Conservation (phyloP, 2,113 vertebrate genomes). For the Chionomys nivalis region DNA sequence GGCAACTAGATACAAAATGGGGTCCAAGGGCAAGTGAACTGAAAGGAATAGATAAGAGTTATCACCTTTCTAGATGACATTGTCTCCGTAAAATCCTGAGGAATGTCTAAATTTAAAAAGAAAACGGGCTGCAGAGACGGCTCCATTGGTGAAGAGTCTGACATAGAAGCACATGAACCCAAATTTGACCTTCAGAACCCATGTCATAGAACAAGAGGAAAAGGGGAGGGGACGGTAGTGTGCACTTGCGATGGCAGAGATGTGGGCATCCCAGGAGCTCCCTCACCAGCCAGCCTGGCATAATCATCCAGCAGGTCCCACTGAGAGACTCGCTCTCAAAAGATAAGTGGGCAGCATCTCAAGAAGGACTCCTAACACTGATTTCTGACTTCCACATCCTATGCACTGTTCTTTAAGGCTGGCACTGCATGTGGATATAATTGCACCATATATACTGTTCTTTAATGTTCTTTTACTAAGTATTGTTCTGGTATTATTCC, state of each 20-base stretch:
- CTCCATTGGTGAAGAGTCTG: too few species aligned
- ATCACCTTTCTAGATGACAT: not conserved
- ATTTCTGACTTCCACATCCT: not conserved
- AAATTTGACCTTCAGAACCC: not conserved
- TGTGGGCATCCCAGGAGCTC: not conserved
- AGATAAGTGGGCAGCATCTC: not conserved
- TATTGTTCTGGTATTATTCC: too few species aligned
- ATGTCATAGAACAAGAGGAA: not conserved
- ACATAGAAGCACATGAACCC: not conserved
- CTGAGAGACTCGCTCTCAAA: not conserved
- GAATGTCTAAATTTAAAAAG: not conserved
- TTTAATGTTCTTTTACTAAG: too few species aligned
- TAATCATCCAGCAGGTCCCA: not conserved
- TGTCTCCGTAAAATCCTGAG: not conserved
- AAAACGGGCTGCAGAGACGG: not conserved
- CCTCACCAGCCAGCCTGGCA: not conserved
- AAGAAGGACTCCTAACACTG: not conserved
- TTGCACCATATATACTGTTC: too few species aligned
- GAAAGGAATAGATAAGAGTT: not conserved
- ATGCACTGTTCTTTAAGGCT: too few species aligned
- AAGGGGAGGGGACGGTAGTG: rapidly evolving
- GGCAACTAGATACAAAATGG: not conserved
- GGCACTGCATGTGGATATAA: too few species aligned
- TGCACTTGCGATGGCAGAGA: not conserved
- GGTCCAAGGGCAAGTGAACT: not conserved